Percentiles rank a stretch among this genome's conserved stretches.
These are phyloP conservation scores for Abrostola triplasia DNA, from an alignment of 2,888 invertebrate species.

Conservation along the genomic window DNA sequence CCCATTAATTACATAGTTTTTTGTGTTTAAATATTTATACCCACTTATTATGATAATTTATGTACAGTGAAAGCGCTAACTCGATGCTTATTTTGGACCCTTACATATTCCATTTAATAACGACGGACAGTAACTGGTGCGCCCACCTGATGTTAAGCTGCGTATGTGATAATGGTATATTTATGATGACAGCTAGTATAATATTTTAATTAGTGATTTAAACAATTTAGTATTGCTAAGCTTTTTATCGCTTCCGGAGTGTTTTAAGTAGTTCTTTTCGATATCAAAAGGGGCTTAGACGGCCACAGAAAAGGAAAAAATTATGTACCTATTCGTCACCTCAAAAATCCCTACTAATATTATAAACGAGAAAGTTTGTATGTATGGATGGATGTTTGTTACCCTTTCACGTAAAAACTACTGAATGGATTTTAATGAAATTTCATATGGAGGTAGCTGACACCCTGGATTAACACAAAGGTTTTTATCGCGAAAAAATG, in stretches of 20 bases:
- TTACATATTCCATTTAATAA: slow-evolving; percentile 46
- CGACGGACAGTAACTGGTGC: slow-evolving; percentile 16
- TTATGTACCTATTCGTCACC: no score
- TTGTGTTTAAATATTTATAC: slow-evolving; percentile 65
- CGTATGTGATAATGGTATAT: slow-evolving; percentile 44
- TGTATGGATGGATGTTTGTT: no score
- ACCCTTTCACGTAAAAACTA: no score
- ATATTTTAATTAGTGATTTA: slow-evolving; percentile 48
- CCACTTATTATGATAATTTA: slow-evolving; percentile 74
- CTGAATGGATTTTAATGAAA: no score
- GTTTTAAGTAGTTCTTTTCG: not conserved
- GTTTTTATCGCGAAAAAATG: no score
- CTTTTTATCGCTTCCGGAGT: slow-evolving; percentile 18
- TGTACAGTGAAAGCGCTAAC: slow-evolving; percentile 84
- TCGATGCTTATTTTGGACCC: slow-evolving; percentile 49
- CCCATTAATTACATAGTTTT: slow-evolving; percentile 72
- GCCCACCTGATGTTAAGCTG: slow-evolving; percentile 23
- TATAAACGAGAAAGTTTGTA: no score
- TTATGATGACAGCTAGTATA: slow-evolving; percentile 47
- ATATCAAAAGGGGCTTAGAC: not conserved
- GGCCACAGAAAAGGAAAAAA: no score
- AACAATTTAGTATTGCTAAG: slow-evolving; percentile 23
- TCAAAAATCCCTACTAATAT: no score
- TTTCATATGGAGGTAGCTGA: no score
- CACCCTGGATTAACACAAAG: no score